phyloP scores from a whole-genome alignment of 2,113 vertebrate genomes.

The Sardina pilchardus region DNA sequence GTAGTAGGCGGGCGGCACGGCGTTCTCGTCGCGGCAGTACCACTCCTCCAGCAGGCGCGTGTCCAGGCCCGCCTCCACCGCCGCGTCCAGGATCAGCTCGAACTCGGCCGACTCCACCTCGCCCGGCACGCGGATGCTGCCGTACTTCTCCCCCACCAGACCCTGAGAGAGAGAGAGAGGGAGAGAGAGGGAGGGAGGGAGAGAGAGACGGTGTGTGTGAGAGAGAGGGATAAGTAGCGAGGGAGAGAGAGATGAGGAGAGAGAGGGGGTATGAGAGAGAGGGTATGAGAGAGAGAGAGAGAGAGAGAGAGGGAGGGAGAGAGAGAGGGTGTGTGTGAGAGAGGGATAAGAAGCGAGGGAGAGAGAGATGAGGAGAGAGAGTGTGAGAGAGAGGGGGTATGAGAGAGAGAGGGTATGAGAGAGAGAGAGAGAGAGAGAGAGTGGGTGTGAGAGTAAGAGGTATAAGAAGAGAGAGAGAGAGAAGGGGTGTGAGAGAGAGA shows the following conservation, averaged over 20 bases:
- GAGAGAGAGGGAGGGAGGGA: background rate
- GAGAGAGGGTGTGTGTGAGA: no score
- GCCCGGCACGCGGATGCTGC: slow-evolving; percentile 92
- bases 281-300: no score
- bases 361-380: background rate
- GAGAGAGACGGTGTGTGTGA: background rate
- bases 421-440: slow-evolving; percentile 53
- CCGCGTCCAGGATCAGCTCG: slow-evolving; percentile 97
- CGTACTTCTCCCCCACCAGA: slow-evolving; percentile 95
- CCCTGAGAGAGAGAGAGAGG: slow-evolving; percentile 75
- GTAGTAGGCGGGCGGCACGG: slow-evolving; percentile 96
- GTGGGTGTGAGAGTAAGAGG: no score
- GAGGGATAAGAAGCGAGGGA: no score
- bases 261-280: no score
- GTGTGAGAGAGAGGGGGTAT: no score
- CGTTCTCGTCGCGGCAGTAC: slow-evolving; percentile 98
- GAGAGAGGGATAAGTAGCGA: background rate
- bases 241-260: background rate
- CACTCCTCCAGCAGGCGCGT: slow-evolving; percentile 94
- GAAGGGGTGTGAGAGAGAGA: no score
- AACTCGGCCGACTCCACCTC: slow-evolving; percentile 97
- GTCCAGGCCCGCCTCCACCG: slow-evolving; percentile 88
- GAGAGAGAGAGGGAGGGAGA: background rate
- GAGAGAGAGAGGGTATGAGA: no score
- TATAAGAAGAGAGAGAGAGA: background rate